These are phyloP conservation scores for Plagodis pulveraria DNA, from an alignment of 2,888 invertebrate genomes.

Conservation along the genomic window DNA sequence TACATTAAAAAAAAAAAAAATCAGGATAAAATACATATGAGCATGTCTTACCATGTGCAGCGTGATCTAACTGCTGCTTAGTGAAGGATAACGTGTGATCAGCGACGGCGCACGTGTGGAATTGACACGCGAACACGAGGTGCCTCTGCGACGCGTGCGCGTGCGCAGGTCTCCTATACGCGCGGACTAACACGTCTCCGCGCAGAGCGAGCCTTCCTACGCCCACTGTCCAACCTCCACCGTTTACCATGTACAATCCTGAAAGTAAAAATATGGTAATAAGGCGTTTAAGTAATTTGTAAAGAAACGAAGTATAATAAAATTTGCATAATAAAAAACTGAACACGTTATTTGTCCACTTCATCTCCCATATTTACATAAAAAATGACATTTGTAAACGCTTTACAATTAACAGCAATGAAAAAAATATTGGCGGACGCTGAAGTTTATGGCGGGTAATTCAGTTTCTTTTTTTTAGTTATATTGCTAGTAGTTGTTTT, in stretches of 20 bases:
- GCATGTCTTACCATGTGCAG: slow-evolving; percentile 88
- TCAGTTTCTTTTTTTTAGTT: too few relatives aligned
- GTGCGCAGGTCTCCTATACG: slow-evolving; percentile 89
- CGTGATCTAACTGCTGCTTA: slow-evolving; percentile 94
- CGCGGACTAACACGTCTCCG: slow-evolving; percentile 96
- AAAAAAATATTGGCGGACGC: too few relatives aligned
- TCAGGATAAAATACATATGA: too few relatives aligned
- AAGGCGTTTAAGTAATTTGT: not conserved
- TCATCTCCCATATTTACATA: too few relatives aligned
- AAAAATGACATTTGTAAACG: too few relatives aligned
- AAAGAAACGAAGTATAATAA: not conserved
- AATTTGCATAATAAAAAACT: too few relatives aligned
- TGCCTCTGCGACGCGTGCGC: slow-evolving; percentile 81
- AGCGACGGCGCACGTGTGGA: slow-evolving; percentile 96
- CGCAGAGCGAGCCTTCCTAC: slow-evolving; percentile 89
- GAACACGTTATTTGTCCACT: too few relatives aligned
- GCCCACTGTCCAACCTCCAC: slow-evolving; percentile 87
- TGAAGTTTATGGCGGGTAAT: too few relatives aligned
- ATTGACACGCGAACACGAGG: slow-evolving; percentile 94
- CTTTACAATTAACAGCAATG: too few relatives aligned
- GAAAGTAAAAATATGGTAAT: slow-evolving; percentile 32
- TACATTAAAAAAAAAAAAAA: too few relatives aligned
- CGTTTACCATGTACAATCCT: slow-evolving; percentile 89
- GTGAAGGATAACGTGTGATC: slow-evolving; percentile 94
- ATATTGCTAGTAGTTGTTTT: too few relatives aligned